Conservation (phyloP, 1,140 invertebrate genomes). For the Trichogramma pretiosum region DNA sequence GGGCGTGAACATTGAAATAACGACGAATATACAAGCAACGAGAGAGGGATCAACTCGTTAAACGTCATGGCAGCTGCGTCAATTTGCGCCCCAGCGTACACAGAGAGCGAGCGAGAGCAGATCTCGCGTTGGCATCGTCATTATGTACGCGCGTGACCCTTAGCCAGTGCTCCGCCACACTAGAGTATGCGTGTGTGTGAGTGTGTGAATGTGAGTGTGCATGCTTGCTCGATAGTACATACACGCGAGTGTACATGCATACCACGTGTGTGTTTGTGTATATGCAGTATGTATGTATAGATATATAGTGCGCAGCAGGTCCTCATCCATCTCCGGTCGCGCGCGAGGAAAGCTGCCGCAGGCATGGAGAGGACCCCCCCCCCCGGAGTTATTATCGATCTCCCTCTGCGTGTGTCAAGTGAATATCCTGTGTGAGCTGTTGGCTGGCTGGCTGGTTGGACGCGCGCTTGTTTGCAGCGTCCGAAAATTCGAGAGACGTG, state of each 20-base stretch:
- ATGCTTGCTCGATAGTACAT: too few species aligned
- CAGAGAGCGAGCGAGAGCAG: background rate
- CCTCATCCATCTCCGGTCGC: slow-evolving; percentile 5
- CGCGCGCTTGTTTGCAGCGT: too few species aligned
- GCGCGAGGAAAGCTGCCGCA: background rate
- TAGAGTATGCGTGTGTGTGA: background rate
- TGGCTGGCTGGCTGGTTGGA: background rate
- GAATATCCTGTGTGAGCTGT: background rate
- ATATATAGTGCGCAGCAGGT: too few species aligned
- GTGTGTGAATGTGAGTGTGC: too few species aligned
- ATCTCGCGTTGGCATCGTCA: background rate
- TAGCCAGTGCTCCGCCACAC: background rate
- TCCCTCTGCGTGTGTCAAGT: background rate
- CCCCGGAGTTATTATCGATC: slow-evolving; percentile 5
- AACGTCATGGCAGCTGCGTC: slow-evolving; percentile 11
- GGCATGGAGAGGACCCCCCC: background rate
- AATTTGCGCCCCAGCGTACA: slow-evolving; percentile 1
- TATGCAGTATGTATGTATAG: too few species aligned
- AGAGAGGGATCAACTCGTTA: too few species aligned
- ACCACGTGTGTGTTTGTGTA: too few species aligned
- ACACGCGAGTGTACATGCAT: too few species aligned
- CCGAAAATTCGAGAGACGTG: too few species aligned
- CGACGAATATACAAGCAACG: too few species aligned
- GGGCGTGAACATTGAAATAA: too few species aligned
- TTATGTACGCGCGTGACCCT: background rate